These are phyloP conservation scores for Mnemiopsis leidyi DNA, from an alignment of 37 sponge, comb jelly and placozoan species.

Conservation along the genomic window DNA sequence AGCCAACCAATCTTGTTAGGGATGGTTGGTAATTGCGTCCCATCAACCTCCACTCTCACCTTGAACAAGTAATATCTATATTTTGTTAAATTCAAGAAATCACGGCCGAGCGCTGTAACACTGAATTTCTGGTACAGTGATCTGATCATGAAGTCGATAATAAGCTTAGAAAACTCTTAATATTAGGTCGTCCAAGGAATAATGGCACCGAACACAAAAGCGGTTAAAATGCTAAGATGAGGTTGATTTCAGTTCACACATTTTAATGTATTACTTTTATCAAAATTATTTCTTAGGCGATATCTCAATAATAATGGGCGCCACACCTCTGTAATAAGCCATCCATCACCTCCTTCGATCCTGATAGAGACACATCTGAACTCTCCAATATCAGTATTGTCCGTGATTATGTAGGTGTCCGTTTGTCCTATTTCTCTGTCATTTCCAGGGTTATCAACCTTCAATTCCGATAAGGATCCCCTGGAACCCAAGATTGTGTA, in stretches of 20 bases:
- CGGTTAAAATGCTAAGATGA: too few relatives aligned
- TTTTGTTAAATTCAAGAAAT: too few relatives aligned
- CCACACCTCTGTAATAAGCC: neutral
- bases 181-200: too few relatives aligned
- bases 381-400: neutral
- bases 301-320: neutral
- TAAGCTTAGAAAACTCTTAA: too few relatives aligned
- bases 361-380: neutral
- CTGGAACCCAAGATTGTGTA: neutral
- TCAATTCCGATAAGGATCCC: neutral
- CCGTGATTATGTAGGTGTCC: neutral
- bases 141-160: too few relatives aligned
- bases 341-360: neutral
- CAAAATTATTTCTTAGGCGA: too few relatives aligned
- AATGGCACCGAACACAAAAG: too few relatives aligned
- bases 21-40: neutral
- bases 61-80: too few relatives aligned
- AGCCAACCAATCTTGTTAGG: neutral
- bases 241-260: too few relatives aligned
- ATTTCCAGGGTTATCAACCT: neutral
- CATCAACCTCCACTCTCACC: neutral
- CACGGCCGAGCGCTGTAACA: too few relatives aligned
- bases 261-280: too few relatives aligned
- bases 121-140: too few relatives aligned
- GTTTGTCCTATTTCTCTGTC: neutral